Evolutionary conservation across 2,888 invertebrate genomes (phyloP), one percentile per base, ranked within the genome.

Genomic region (Drosophila falleni): DNA sequence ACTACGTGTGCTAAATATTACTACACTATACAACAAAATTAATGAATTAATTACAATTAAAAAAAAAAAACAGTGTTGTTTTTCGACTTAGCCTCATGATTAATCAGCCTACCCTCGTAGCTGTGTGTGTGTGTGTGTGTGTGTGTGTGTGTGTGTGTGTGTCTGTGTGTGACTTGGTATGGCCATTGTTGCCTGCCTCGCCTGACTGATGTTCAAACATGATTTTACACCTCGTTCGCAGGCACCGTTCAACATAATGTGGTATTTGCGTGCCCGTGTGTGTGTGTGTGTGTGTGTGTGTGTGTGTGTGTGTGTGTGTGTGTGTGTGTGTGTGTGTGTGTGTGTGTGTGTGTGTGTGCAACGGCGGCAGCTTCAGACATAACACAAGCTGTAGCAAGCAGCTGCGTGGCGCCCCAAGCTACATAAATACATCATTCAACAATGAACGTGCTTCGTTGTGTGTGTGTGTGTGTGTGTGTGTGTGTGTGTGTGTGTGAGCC

Each of bases 401-500:
- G 69, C 64, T 46, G 62, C 68, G 71, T 54, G 77, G 78, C 64
- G 70, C 64, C 79, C 58, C 71, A 69, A 71, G 64, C 73, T 69
- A 71, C 73, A 79, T 82, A 71, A 71, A 79, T 82, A 78, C 78
- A 85, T 85, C 86, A 84, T 82, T 82, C 83, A 87, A 80, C 86
- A 87, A 81, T 64, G 44, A 50, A 49, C 56, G 41, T 47, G 23
- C 39, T 46, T 26, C 44, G 26, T 19, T 29, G 29, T 29, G 29
- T 29, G 29, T 29, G 29, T 5, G 4, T 23, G 23, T 23, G 4
- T 23, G 23, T 23, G 4, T 23, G 23, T 23, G 4, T 23, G 23
- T 23, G 23, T 23, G 23, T 23, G 23, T 37, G 29, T 39, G 33
- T 26, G 29, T 47, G 37, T 55, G 47, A 47, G 35, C 71, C 81